Percentiles rank a stretch among this genome's conserved stretches.
phyloP scores from a whole-genome alignment of 2,797 vertebrate genomes.

The Sebastes steindachneri region DNA sequence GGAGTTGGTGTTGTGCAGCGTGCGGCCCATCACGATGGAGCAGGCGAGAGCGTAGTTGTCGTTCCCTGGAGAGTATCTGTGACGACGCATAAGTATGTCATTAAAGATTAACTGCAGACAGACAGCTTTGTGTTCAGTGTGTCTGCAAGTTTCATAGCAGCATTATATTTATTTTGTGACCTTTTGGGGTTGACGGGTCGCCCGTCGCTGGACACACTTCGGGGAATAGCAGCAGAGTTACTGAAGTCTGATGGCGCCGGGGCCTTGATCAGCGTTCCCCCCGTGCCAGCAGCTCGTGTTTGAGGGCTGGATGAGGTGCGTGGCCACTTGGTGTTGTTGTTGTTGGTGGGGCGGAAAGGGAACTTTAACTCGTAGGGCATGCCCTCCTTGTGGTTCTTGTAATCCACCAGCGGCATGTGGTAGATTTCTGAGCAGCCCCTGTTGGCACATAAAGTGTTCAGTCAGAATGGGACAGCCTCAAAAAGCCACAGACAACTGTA shows the following conservation, averaged over 20 bases:
- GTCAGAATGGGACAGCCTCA: background rate
- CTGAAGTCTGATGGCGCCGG: constrained; percentile 80
- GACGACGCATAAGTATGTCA: background rate
- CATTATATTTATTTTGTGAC: constrained; percentile 63
- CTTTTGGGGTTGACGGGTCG: constrained; percentile 91
- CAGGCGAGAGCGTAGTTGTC: constrained; percentile 95
- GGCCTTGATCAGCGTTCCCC: constrained; percentile 87
- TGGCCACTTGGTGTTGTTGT: constrained; percentile 94
- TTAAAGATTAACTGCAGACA: constrained; percentile 8
- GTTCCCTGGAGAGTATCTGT: constrained; percentile 92
- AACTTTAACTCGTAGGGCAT: constrained; percentile 96
- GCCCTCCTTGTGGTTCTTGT: constrained; percentile 94
- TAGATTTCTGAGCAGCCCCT: constrained; percentile 97
- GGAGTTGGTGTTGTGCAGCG: constrained; percentile 90
- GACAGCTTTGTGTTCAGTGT: background rate
- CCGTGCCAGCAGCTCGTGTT: constrained; percentile 83
- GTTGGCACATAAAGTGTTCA: constrained; percentile 29
- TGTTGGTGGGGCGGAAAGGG: constrained; percentile 91
- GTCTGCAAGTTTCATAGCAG: background rate
- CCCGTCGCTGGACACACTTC: constrained; percentile 96
- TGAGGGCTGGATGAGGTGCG: constrained; percentile 88
- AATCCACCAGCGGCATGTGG: constrained; percentile 96
- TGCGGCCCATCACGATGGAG: constrained; percentile 91
- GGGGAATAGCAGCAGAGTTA: constrained; percentile 86
- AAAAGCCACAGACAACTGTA: background rate